phyloP scores from a whole-genome alignment of 1,140 invertebrate species.

The Bicyclus anynana region DNA sequence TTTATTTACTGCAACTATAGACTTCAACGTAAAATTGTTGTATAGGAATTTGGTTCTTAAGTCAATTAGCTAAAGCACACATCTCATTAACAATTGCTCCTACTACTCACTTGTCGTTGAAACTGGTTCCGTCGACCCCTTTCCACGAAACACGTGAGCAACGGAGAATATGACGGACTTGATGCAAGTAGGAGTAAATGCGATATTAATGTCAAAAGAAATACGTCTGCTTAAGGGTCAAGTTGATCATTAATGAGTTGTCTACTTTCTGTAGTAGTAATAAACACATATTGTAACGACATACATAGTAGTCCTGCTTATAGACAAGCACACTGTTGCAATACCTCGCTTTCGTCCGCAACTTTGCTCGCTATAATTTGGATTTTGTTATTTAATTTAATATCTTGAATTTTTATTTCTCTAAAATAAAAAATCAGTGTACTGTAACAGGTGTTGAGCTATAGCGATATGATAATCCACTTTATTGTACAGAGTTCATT shows the following conservation, averaged over 20 bases:
- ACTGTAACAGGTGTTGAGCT: conserved; percentile 12
- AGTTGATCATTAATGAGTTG: background rate
- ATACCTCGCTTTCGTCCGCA: too few relatives aligned
- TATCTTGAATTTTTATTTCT: too few relatives aligned
- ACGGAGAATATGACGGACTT: conserved; percentile 24
- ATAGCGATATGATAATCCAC: conserved; percentile 20
- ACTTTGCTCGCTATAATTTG: too few relatives aligned
- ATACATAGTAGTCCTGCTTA: too few relatives aligned
- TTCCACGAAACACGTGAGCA: conserved; percentile 40
- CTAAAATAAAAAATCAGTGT: background rate
- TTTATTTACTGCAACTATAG: background rate
- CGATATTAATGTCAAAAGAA: conserved; percentile 36
- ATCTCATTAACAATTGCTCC: background rate
- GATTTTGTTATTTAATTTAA: too few relatives aligned
- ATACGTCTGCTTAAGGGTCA: background rate
- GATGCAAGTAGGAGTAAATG: conserved; percentile 24
- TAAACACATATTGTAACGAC: background rate
- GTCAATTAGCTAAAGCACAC: conserved; percentile 1
- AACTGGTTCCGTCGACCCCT: conserved; percentile 32
- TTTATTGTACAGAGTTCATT: conserved; percentile 47
- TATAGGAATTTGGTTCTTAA: conserved; percentile 1
- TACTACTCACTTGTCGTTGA: conserved; percentile 1
- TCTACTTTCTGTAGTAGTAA: background rate
- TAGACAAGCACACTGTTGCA: too few relatives aligned
- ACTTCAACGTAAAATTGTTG: background rate